Conservation (phyloP, 1,140 invertebrate species). For the Penaeus vannamei region DNA sequence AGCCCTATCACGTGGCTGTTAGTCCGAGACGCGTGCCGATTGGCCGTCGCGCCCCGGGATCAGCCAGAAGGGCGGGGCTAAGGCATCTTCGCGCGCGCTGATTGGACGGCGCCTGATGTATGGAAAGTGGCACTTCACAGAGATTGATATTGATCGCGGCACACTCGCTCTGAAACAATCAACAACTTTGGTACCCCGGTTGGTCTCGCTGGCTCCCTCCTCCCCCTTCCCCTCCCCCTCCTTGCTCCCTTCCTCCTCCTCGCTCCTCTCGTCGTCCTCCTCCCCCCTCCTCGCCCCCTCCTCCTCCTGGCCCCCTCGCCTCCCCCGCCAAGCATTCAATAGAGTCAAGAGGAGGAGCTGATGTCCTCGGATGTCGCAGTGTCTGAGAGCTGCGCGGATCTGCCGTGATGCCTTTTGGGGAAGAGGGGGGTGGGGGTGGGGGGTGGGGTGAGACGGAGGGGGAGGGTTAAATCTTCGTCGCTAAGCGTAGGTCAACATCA, state of each 20-base stretch:
- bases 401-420: slow-evolving; percentile 27
- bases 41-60: slow-evolving; percentile 52
- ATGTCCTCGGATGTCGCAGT: slow-evolving; percentile 59
- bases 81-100: slow-evolving; percentile 40
- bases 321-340: slow-evolving; percentile 51
- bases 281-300: neutral
- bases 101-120: slow-evolving; percentile 67
- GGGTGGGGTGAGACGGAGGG: neutral
- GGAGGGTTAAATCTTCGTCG: neutral
- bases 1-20: slow-evolving; percentile 65
- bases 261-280: neutral
- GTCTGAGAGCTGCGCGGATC: slow-evolving; percentile 28
- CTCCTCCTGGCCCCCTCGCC: neutral
- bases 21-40: slow-evolving; percentile 48
- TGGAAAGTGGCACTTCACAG: slow-evolving; percentile 67
- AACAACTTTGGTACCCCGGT: slow-evolving; percentile 63
- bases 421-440: neutral
- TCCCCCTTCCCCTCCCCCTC: neutral
- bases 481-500: too few species aligned
- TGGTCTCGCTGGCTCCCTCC: slow-evolving; percentile 27
- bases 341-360: slow-evolving; percentile 60
- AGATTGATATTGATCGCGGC: slow-evolving; percentile 66
- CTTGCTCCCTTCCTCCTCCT: slow-evolving; percentile 8
- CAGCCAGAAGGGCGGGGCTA: slow-evolving; percentile 61
- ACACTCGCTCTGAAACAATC: slow-evolving; percentile 67